Evolutionary conservation across 2,113 vertebrate genomes (phyloP).

Genomic region (Pelecanus crispus): DNA sequence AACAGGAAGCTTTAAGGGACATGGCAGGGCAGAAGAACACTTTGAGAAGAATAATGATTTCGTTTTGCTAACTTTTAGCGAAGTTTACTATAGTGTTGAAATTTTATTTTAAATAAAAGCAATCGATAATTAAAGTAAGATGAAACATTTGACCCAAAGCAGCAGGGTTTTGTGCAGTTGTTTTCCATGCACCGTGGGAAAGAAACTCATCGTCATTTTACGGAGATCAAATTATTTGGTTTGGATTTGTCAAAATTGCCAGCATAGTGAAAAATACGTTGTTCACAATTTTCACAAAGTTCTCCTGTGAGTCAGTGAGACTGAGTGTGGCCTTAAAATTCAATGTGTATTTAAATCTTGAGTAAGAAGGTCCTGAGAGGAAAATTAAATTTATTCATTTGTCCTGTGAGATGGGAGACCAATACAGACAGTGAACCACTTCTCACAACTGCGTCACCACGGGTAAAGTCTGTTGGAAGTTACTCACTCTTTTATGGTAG

Average conservation of each 20-base stretch:
- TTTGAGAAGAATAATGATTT: neutral
- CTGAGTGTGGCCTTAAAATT: neutral
- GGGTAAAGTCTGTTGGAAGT: neutral
- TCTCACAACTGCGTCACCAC: fast-evolving
- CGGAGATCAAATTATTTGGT: neutral
- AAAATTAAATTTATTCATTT: neutral
- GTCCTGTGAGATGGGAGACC: neutral
- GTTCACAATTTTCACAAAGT: neutral
- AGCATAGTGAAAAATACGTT: fast-evolving
- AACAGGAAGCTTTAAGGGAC: neutral
- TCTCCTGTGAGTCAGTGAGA: neutral
- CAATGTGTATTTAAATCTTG: neutral
- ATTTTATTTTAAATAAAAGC: neutral
- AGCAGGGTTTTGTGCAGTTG: neutral
- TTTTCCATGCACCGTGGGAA: neutral
- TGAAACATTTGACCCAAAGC: neutral
- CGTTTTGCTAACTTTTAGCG: neutral
- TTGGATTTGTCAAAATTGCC: neutral
- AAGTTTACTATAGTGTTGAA: neutral
- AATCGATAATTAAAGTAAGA: neutral
- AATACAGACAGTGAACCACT: neutral
- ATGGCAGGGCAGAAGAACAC: neutral
- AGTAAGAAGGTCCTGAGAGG: neutral
- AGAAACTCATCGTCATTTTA: neutral
- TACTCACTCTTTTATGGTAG: neutral